These are phyloP conservation scores for Perca flavescens DNA, from an alignment of 2,113 vertebrate species.

Conservation along the genomic window DNA sequence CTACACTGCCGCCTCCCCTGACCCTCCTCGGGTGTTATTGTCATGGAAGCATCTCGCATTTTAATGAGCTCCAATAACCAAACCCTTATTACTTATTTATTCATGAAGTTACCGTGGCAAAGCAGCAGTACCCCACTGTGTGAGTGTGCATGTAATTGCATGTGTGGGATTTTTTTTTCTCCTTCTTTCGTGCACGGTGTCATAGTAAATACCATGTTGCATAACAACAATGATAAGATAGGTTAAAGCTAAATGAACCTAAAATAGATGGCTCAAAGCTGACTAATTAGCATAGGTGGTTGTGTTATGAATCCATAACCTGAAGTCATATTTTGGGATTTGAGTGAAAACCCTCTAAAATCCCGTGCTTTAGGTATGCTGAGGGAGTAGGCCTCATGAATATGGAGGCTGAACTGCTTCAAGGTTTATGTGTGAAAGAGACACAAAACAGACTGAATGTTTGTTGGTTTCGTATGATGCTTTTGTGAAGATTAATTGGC, in stretches of 20 bases:
- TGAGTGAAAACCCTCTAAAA: constrained; percentile 62
- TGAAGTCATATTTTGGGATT: constrained; percentile 74
- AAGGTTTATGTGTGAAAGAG: constrained; percentile 74
- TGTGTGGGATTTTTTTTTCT: constrained; percentile 35
- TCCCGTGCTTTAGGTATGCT: constrained; percentile 63
- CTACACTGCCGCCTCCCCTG: constrained; percentile 48
- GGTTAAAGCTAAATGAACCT: constrained; percentile 55
- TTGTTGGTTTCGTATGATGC: constrained; percentile 66
- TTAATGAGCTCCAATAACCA: constrained; percentile 84
- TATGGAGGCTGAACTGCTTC: constrained; percentile 81
- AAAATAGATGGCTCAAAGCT: constrained; percentile 39
- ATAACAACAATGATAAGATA: constrained; percentile 28
- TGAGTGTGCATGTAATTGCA: constrained; percentile 61
- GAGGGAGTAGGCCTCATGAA: constrained; percentile 79
- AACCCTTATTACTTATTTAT: constrained; percentile 84
- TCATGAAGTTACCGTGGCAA: constrained; percentile 71
- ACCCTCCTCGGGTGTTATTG: constrained; percentile 77
- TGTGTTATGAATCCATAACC: constrained; percentile 63
- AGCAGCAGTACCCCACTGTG: constrained; percentile 67
- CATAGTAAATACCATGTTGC: constrained; percentile 48
- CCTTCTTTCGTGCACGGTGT: constrained; percentile 10
- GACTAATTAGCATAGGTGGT: constrained; percentile 24
- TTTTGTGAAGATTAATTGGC: constrained; percentile 77
- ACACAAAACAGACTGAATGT: constrained; percentile 64
- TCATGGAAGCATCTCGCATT: constrained; percentile 78